phyloP scores from a whole-genome alignment of 2,797 vertebrate species.

The Otolemur crassicaudatus region DNA sequence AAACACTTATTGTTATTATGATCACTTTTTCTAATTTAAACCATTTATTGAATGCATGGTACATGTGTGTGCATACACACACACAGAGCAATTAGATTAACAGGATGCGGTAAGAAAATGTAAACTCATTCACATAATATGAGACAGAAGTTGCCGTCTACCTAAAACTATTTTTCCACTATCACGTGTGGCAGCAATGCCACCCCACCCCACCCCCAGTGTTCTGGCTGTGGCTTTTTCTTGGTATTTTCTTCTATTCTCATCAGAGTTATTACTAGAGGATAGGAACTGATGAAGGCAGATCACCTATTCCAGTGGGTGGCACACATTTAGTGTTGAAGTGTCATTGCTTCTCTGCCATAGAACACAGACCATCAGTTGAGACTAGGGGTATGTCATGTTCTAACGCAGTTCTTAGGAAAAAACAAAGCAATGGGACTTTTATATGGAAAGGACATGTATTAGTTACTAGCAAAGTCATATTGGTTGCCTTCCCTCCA shows the following conservation, averaged over 20 bases:
- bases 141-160: not conserved
- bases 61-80: not conserved
- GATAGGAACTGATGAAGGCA: not conserved
- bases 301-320: not conserved
- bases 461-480: not conserved
- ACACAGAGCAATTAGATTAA: not conserved
- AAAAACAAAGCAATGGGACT: not conserved
- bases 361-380: not conserved
- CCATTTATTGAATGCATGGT: not conserved
- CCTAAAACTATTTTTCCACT: not conserved
- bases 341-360: not conserved
- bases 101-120: not conserved
- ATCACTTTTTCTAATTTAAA: not conserved
- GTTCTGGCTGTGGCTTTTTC: too few species aligned
- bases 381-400: not conserved
- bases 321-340: not conserved
- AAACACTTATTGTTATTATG: slow-evolving; percentile 20
- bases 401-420: not conserved
- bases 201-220: too few species aligned
- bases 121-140: not conserved
- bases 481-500: not conserved
- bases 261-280: not conserved
- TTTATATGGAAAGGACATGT: not conserved
- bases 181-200: not conserved
- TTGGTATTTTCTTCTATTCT: not conserved